Percentiles rank a stretch among this genome's conserved stretches.
phyloP scores from a whole-genome alignment of 2,113 vertebrate species.

The Nothocercus julius region DNA sequence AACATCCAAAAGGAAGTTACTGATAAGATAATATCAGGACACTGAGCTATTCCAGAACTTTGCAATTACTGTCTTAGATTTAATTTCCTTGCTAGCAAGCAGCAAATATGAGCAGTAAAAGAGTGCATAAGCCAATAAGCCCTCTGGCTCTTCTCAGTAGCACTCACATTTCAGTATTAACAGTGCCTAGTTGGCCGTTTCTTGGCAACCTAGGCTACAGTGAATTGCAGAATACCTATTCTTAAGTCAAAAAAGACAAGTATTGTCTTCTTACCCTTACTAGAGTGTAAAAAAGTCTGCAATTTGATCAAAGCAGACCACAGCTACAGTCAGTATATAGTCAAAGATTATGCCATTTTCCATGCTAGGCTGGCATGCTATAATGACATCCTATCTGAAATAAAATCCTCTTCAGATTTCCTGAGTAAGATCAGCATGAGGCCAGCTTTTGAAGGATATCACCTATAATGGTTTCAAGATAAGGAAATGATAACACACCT shows the following conservation, averaged over 20 bases:
- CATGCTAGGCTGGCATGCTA: not conserved
- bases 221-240: not conserved
- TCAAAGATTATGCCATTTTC: not conserved
- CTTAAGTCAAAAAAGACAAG: not conserved
- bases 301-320: conserved; percentile 19
- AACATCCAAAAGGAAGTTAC: not conserved
- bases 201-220: not conserved
- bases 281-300: conserved; percentile 4
- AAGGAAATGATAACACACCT: not conserved
- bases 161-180: not conserved
- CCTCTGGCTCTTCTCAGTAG: not conserved
- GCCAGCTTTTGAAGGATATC: conserved; percentile 3
- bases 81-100: not conserved
- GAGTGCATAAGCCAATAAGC: conserved; percentile 6
- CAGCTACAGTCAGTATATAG: not conserved
- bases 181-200: not conserved
- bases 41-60: not conserved
- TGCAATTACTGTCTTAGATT: not conserved
- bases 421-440: conserved; percentile 16
- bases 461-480: not conserved
- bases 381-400: not conserved
- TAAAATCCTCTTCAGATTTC: conserved; percentile 14
- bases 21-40: not conserved
- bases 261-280: conserved; percentile 12
- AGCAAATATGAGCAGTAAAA: conserved; percentile 8